These are phyloP conservation scores for Corythucha ciliata DNA, from an alignment of 2,888 invertebrate species.

Conservation along the genomic window DNA sequence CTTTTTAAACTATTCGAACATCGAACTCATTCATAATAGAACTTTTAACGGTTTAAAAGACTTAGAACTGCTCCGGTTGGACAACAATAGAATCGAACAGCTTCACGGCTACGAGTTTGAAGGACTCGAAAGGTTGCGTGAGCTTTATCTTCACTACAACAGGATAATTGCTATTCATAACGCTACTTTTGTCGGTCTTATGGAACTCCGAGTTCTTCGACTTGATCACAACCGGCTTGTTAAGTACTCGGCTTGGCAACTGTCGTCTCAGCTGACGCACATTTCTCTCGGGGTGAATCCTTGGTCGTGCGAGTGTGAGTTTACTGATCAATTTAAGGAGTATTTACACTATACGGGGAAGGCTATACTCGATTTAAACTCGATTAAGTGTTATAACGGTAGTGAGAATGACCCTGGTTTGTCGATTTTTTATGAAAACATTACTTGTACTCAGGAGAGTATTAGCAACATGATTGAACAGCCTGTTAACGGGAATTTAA, in stretches of 20 bases:
- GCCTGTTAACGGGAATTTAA: slow-evolving; percentile 43
- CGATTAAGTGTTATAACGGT: slow-evolving; percentile 57
- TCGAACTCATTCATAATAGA: slow-evolving; percentile 68
- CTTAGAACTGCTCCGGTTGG: slow-evolving; percentile 63
- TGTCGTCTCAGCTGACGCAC: slow-evolving; percentile 54
- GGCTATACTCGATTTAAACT: slow-evolving; percentile 52
- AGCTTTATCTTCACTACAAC: slow-evolving; percentile 66
- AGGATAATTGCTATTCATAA: slow-evolving; percentile 59
- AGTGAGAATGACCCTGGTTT: slow-evolving; percentile 46
- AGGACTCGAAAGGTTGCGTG: slow-evolving; percentile 60
- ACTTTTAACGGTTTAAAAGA: slow-evolving; percentile 76
- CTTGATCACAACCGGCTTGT: slow-evolving; percentile 64
- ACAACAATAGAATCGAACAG: slow-evolving; percentile 59
- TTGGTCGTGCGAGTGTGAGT: slow-evolving; percentile 77
- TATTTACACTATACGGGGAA: slow-evolving; percentile 61
- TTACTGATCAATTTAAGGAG: slow-evolving; percentile 62
- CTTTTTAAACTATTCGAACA: slow-evolving; percentile 67
- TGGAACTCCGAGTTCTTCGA: slow-evolving; percentile 54
- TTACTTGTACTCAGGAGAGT: slow-evolving; percentile 48
- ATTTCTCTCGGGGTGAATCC: slow-evolving; percentile 61
- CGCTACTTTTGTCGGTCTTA: slow-evolving; percentile 58
- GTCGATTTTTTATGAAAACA: slow-evolving; percentile 49
- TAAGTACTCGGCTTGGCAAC: slow-evolving; percentile 61
- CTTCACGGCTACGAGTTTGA: slow-evolving; percentile 73
- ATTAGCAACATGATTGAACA: slow-evolving; percentile 55